Evolutionary conservation across 1,140 invertebrate genomes (phyloP).

Genomic region (Papilio dardanus): DNA sequence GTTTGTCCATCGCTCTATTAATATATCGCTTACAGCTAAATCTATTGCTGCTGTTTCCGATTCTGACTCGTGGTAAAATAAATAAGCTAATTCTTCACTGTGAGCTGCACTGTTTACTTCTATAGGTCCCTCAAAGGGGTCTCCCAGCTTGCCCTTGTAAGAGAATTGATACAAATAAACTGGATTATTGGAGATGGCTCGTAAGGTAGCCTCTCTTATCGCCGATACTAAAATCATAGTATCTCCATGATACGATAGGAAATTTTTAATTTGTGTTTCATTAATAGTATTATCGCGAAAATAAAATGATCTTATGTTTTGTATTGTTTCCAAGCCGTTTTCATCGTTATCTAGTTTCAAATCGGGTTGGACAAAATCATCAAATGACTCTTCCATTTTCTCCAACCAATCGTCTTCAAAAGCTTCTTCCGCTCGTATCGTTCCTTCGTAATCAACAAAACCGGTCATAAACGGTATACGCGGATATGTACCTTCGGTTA

Average conservation of each 20-base stretch:
- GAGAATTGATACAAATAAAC: conserved; percentile 75
- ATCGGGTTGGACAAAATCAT: conserved; percentile 67
- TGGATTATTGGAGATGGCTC: conserved; percentile 48
- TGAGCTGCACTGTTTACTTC: conserved; percentile 57
- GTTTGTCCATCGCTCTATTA: conserved; percentile 74
- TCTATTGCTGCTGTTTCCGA: conserved; percentile 46
- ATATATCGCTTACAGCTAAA: conserved; percentile 56
- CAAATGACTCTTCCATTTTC: conserved; percentile 65
- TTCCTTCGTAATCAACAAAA: conserved; percentile 75
- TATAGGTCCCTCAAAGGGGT: conserved; percentile 52
- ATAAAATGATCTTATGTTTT: conserved; percentile 60
- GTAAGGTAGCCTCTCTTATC: conserved; percentile 62
- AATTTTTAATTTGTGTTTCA: conserved; percentile 48
- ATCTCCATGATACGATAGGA: conserved; percentile 66
- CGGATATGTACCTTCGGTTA: conserved; percentile 53
- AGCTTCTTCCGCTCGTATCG: conserved; percentile 62
- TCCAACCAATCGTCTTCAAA: conserved; percentile 58
- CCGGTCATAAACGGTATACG: conserved; percentile 69
- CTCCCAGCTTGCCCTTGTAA: conserved; percentile 61
- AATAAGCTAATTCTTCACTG: conserved; percentile 69
- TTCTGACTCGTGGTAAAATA: conserved; percentile 54
- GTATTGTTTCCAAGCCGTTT: conserved; percentile 44
- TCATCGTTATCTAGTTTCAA: conserved; percentile 55
- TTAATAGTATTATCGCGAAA: conserved; percentile 52
- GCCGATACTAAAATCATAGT: conserved; percentile 71